A percentile compares a stretch with the other conserved stretches of the same genome.
phyloP scores from a whole-genome alignment of 2,797 vertebrate genomes.

The Etheostoma perlongum region DNA sequence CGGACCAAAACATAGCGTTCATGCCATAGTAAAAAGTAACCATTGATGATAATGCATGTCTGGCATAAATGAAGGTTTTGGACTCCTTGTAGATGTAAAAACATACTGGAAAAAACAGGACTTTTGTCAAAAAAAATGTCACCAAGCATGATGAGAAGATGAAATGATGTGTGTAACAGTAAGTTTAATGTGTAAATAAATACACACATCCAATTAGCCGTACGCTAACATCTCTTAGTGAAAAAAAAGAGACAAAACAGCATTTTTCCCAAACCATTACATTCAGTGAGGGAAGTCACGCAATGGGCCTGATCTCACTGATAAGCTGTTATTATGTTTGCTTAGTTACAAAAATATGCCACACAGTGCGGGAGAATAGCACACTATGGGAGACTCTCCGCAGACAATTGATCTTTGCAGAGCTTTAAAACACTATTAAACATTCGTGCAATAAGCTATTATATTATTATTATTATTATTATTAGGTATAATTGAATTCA shows the following conservation, averaged over 20 bases:
- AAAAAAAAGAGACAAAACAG: not conserved
- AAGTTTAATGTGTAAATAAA: not conserved
- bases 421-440: constrained; percentile 14
- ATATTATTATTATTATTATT: not conserved
- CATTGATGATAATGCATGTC: not conserved
- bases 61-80: not conserved
- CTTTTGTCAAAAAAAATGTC: not conserved
- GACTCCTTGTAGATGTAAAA: not conserved
- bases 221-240: not conserved
- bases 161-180: not conserved
- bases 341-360: not conserved
- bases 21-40: not conserved
- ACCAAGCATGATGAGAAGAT: not conserved
- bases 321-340: constrained; percentile 7
- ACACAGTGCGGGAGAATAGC: not conserved
- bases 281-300: not conserved
- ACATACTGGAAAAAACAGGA: not conserved
- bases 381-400: constrained; percentile 19
- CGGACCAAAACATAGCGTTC: not conserved
- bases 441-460: constrained; percentile 1
- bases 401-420: constrained; percentile 19
- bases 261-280: not conserved
- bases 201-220: not conserved
- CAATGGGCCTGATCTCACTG: not conserved
- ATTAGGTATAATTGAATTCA: constrained; percentile 14